A percentile compares a stretch with the other conserved stretches of the same genome.
These are phyloP conservation scores for Philotrypesis tridentata DNA, from an alignment of 1,140 invertebrate genomes.

Conservation along the genomic window DNA sequence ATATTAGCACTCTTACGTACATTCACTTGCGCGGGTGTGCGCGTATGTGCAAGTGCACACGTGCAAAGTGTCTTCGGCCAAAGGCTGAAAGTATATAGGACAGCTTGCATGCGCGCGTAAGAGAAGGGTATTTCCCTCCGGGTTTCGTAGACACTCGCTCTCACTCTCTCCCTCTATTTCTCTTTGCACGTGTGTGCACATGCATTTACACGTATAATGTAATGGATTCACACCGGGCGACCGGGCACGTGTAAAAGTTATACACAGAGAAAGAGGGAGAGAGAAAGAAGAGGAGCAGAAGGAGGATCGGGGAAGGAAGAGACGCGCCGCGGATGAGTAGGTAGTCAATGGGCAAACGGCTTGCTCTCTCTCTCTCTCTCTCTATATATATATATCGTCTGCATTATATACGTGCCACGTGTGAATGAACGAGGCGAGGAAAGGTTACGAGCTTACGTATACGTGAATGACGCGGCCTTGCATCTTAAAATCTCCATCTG, in stretches of 20 bases:
- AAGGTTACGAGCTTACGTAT: background rate
- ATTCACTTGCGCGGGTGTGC: no score
- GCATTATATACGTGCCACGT: background rate
- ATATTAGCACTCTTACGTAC: no score
- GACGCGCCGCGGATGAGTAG: background rate
- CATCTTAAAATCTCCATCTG: slow-evolving; percentile 33
- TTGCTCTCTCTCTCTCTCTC: background rate
- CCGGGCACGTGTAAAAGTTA: background rate
- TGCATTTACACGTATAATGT: background rate
- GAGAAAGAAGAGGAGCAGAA: no score
- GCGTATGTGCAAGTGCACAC: background rate
- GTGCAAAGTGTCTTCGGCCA: background rate
- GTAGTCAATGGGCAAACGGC: slow-evolving; percentile 42
- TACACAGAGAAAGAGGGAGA: background rate
- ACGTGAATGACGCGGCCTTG: slow-evolving; percentile 27
- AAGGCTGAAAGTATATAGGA: background rate
- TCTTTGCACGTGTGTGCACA: no score
- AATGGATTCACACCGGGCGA: background rate
- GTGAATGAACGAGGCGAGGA: slow-evolving; percentile 33
- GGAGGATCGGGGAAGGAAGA: background rate
- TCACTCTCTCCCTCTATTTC: no score
- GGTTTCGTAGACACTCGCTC: background rate
- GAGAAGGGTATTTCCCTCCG: background rate
- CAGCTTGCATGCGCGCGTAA: no score
- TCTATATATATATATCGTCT: no score